These are phyloP conservation scores for Daktulosphaira vitifoliae DNA, from an alignment of 1,140 invertebrate species.

Conservation along the genomic window DNA sequence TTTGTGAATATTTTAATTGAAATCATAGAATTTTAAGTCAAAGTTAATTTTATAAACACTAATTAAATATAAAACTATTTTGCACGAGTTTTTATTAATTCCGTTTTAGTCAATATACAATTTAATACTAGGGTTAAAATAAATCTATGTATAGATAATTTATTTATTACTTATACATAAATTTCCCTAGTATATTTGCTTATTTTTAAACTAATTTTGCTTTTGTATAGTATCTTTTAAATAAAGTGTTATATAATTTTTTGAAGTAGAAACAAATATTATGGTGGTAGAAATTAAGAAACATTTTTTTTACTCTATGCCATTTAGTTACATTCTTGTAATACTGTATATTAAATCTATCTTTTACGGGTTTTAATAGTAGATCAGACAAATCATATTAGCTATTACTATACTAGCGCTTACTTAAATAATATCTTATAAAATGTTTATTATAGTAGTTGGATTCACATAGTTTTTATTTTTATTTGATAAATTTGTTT, in stretches of 20 bases:
- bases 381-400: conserved; percentile 12
- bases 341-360: not conserved
- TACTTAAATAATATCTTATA: no score
- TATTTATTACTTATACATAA: not conserved
- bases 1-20: no score
- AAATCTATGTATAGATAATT: not conserved
- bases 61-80: no score
- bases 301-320: no score
- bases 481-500: no score
- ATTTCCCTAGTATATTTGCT: conserved; percentile 15
- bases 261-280: conserved; percentile 13
- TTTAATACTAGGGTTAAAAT: not conserved
- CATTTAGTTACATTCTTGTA: no score
- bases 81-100: conserved; percentile 4
- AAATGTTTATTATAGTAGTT: no score
- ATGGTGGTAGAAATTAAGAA: conserved; percentile 22
- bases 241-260: conserved; percentile 4
- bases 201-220: conserved; percentile 31
- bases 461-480: no score
- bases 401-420: conserved; percentile 10
- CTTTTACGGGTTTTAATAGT: not conserved
- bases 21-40: no score
- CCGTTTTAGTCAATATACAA: not conserved
- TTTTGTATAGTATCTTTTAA: not conserved
- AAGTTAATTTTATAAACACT: no score